Percentiles rank a stretch among this genome's conserved stretches.
phyloP scores from a whole-genome alignment of 92 coral and sea anemone genomes.

The Zoanthus gigantus region DNA sequence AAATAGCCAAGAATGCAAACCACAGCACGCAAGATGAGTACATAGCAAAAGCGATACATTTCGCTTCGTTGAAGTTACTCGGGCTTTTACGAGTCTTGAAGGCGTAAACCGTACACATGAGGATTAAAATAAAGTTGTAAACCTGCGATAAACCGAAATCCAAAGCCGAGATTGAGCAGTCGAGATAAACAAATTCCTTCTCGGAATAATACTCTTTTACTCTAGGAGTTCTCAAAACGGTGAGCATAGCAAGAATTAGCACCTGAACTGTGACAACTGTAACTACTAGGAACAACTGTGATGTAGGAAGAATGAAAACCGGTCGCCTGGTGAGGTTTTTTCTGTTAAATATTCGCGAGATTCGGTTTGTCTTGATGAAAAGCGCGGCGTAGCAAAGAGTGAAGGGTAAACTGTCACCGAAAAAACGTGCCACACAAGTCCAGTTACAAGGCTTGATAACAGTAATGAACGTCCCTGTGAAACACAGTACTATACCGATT shows the following conservation, averaged over 20 bases:
- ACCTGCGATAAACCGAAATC: constrained; percentile 98
- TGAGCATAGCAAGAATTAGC: constrained; percentile 79
- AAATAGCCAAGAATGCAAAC: constrained; percentile 92
- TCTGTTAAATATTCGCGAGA: constrained; percentile 96
- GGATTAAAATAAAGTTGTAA: constrained; percentile 90
- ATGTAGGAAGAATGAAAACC: constrained; percentile 89
- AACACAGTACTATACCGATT: constrained; percentile 81
- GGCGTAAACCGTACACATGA: constrained; percentile 94
- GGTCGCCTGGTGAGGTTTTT: constrained; percentile 92
- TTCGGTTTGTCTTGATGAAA: constrained; percentile 95
- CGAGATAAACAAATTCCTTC: constrained; percentile 74
- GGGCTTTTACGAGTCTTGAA: constrained; percentile 97
- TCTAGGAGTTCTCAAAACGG: constrained; percentile 77
- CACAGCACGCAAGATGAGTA: constrained; percentile 94
- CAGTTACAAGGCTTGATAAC: constrained; percentile 73
- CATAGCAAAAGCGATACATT: constrained; percentile 98
- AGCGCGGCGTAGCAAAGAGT: constrained; percentile 94
- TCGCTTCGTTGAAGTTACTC: constrained; percentile 98
- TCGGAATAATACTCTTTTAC: constrained; percentile 76
- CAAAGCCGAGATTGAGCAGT: constrained; percentile 81
- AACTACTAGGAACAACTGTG: constrained; percentile 85
- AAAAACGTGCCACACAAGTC: constrained; percentile 84
- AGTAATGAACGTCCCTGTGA: constrained; percentile 71
- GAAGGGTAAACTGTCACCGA: constrained; percentile 85
- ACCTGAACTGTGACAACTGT: constrained; percentile 91